A percentile compares a stretch with the other conserved stretches of the same genome.
Evolutionary conservation across 2,888 invertebrate species (phyloP).

Genomic region (Drosophila mimetica): DNA sequence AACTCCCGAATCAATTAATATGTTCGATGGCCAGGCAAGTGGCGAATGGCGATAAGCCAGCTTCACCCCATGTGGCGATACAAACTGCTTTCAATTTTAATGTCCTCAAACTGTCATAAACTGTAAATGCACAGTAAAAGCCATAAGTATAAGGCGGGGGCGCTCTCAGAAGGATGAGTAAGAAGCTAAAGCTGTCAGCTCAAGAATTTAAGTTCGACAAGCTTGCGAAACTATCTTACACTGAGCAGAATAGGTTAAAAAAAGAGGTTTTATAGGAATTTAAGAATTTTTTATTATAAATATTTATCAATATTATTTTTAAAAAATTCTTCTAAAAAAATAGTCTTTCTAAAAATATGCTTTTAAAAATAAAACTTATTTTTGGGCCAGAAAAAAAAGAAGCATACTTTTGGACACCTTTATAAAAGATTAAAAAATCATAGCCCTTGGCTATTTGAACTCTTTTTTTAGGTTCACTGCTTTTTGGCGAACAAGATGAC

Average conservation of each 20-base stretch:
- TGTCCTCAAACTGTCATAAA: slow-evolving; percentile 58
- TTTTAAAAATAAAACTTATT: too few species aligned
- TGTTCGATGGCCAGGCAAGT: slow-evolving; percentile 9
- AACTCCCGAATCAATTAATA: slow-evolving; percentile 46
- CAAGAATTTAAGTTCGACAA: slow-evolving; percentile 47
- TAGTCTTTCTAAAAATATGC: too few species aligned
- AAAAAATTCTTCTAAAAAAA: too few species aligned
- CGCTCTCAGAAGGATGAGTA: not conserved
- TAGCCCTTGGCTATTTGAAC: not conserved
- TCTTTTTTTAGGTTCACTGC: slow-evolving; percentile 1
- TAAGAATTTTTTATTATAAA: too few species aligned
- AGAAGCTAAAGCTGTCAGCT: slow-evolving; percentile 27
- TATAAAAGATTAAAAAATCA: not conserved
- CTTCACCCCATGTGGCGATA: slow-evolving; percentile 20
- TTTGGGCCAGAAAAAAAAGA: too few species aligned
- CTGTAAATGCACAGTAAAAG: slow-evolving; percentile 49
- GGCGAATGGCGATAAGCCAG: slow-evolving; percentile 44
- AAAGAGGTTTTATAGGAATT: too few species aligned
- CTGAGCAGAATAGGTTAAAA: not conserved
- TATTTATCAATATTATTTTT: too few species aligned
- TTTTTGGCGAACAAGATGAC: not conserved
- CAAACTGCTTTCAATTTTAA: slow-evolving; percentile 40
- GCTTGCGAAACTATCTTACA: slow-evolving; percentile 9
- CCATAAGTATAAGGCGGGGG: slow-evolving; percentile 18
- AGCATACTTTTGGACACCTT: not conserved